Evolutionary conservation across 2,113 vertebrate species (phyloP).

Genomic region (Spea bombifrons): DNA sequence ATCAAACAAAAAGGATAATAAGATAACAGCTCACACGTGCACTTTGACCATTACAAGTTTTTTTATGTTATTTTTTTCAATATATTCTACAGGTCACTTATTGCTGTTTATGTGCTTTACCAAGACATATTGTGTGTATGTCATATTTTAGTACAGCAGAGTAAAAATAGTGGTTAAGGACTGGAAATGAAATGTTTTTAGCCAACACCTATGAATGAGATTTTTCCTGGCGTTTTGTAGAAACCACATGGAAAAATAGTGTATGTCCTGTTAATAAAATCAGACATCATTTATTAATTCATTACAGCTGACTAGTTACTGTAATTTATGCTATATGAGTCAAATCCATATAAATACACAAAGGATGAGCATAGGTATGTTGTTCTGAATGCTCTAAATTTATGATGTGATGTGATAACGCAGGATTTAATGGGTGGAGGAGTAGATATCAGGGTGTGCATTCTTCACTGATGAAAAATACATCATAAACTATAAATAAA

Average conservation of each 20-base stretch:
- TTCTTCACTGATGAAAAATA: constrained; percentile 13
- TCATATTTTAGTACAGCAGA: constrained; percentile 20
- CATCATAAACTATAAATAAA: background rate
- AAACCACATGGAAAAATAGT: constrained; percentile 35
- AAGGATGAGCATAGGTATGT: background rate
- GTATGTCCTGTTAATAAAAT: constrained; percentile 23
- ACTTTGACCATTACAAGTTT: background rate
- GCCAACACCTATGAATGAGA: constrained; percentile 28
- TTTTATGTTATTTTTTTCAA: background rate
- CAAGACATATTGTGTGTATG: constrained; percentile 11
- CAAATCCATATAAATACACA: constrained; percentile 3
- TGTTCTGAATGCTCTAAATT: too few species aligned
- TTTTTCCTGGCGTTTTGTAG: constrained; percentile 35
- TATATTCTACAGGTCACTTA: background rate
- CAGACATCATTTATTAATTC: constrained; percentile 5
- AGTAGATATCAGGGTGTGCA: background rate
- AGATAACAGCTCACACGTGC: too few species aligned
- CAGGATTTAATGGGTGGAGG: constrained; percentile 23
- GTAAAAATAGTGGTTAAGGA: background rate
- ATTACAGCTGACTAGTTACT: background rate
- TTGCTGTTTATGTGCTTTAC: constrained; percentile 1
- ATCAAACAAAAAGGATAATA: too few species aligned
- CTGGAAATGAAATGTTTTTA: background rate
- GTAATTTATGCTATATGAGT: constrained; percentile 18
- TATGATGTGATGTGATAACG: too few species aligned